These are phyloP conservation scores for Syrphus vitripennis DNA, from an alignment of 2,888 invertebrate species.

Conservation along the genomic window DNA sequence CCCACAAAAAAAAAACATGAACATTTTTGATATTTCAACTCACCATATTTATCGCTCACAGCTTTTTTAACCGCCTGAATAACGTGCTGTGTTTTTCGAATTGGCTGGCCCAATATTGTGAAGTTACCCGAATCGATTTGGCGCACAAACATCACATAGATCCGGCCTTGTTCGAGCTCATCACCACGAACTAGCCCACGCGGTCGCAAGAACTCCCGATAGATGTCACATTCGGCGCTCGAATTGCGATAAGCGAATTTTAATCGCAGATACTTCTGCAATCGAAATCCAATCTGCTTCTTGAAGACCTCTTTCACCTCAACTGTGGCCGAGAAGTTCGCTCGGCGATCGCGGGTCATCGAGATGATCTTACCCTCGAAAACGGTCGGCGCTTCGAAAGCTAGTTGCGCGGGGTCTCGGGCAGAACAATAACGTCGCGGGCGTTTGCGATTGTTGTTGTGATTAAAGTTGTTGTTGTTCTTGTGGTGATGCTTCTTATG, in stretches of 20 bases:
- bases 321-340: slow-evolving; percentile 86
- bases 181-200: slow-evolving; percentile 79
- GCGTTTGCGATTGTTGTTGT: slow-evolving; percentile 70
- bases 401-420: slow-evolving; percentile 85
- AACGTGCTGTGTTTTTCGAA: slow-evolving; percentile 78
- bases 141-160: slow-evolving; percentile 80
- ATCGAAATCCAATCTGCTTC: slow-evolving; percentile 81
- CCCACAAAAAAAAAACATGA: not conserved
- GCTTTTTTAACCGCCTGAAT: slow-evolving; percentile 78
- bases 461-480: slow-evolving; percentile 66
- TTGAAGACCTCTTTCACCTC: slow-evolving; percentile 85
- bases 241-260: slow-evolving; percentile 79
- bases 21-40: slow-evolving; percentile 74
- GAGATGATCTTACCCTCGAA: slow-evolving; percentile 86
- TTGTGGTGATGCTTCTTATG: slow-evolving; percentile 42
- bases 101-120: slow-evolving; percentile 81
- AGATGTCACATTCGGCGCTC: slow-evolving; percentile 81
- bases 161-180: slow-evolving; percentile 79
- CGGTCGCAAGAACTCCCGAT: slow-evolving; percentile 78
- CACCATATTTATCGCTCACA: slow-evolving; percentile 81
- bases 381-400: slow-evolving; percentile 85
- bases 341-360: slow-evolving; percentile 83
- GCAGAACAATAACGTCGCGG: slow-evolving; percentile 83
- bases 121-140: slow-evolving; percentile 80
- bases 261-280: slow-evolving; percentile 78